Evolutionary conservation across 2,888 invertebrate genomes (phyloP).

Genomic region (Cheilosia grossa): DNA sequence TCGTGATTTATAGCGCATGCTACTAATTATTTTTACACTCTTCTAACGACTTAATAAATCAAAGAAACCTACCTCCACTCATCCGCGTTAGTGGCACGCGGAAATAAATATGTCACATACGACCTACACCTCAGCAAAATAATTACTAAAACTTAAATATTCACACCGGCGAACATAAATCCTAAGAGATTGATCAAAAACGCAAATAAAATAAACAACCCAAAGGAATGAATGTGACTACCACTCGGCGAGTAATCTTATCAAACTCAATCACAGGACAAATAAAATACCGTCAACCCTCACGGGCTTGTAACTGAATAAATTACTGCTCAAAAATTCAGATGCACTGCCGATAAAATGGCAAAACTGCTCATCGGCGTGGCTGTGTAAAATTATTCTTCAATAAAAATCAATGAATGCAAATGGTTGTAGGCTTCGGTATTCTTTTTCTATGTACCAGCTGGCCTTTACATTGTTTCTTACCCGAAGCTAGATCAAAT

Average conservation of each 20-base stretch:
- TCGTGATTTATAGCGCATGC: constrained; percentile 27
- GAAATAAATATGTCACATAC: constrained; percentile 41
- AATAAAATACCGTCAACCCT: constrained; percentile 38
- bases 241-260: constrained; percentile 9
- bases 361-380: constrained; percentile 22
- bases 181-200: constrained; percentile 19
- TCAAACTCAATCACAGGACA: constrained; percentile 48
- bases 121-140: not conserved
- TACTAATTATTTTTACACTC: constrained; percentile 31
- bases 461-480: constrained; percentile 22
- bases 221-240: constrained; percentile 5
- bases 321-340: constrained; percentile 12
- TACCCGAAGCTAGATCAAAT: constrained; percentile 5
- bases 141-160: constrained; percentile 28
- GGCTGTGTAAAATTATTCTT: constrained; percentile 30
- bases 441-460: constrained; percentile 19
- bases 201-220: constrained; percentile 51
- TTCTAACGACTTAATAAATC: constrained; percentile 45
- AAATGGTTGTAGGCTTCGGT: constrained; percentile 4
- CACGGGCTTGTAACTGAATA: constrained; percentile 20
- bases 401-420: constrained; percentile 42
- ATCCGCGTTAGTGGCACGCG: constrained; percentile 24
- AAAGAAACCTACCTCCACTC: constrained; percentile 1
- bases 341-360: constrained; percentile 32
- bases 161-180: constrained; percentile 26